Evolutionary conservation across 2,888 invertebrate genomes (phyloP).

Genomic region (Polietes domitor): DNA sequence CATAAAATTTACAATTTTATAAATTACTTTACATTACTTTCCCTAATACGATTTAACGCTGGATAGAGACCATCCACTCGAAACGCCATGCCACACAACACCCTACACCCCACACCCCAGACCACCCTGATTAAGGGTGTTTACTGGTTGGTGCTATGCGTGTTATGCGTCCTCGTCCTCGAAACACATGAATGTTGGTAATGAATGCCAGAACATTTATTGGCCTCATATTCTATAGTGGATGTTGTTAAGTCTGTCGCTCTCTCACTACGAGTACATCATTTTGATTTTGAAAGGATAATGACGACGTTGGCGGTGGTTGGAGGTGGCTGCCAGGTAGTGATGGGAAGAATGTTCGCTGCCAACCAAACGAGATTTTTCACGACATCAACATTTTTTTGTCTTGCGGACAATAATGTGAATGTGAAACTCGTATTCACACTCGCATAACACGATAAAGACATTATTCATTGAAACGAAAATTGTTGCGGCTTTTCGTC

Average conservation of each 20-base stretch:
- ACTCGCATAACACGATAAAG: not conserved
- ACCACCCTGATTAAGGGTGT: not conserved
- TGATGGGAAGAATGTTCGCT: not conserved
- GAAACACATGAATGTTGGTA: not conserved
- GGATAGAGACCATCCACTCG: slow-evolving; percentile 1
- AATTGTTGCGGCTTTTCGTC: slow-evolving; percentile 1
- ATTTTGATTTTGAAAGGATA: not conserved
- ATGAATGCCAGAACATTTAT: not conserved
- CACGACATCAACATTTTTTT: not conserved
- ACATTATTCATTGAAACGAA: slow-evolving; percentile 13
- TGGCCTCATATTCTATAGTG: not conserved
- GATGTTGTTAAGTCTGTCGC: not conserved
- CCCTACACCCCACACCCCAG: not conserved
- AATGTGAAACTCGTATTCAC: not conserved
- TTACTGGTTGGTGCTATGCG: not conserved
- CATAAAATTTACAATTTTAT: slow-evolving; percentile 30
- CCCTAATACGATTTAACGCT: slow-evolving; percentile 1
- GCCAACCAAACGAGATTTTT: not conserved
- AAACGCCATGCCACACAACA: not conserved
- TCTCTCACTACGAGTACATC: not conserved
- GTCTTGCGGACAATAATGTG: slow-evolving; percentile 23
- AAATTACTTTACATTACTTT: slow-evolving; percentile 33
- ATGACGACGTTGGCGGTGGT: not conserved
- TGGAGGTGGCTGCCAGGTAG: too few species aligned
- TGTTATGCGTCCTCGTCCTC: not conserved